phyloP scores from a whole-genome alignment of 2,113 vertebrate genomes.

The Gymnorhina tibicen region DNA sequence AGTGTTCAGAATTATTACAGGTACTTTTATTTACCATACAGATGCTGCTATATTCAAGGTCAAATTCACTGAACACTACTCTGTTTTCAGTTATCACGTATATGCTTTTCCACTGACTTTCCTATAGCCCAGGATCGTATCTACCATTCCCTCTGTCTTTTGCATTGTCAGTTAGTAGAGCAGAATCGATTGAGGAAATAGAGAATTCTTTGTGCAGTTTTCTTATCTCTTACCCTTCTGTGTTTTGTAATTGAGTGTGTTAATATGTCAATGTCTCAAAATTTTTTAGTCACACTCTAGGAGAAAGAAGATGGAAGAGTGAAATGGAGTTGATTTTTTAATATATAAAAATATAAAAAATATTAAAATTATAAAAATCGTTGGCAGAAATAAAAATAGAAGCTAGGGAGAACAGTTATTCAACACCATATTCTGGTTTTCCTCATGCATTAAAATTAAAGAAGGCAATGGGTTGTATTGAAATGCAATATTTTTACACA shows the following conservation, averaged over 20 bases:
- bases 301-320: background rate
- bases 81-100: background rate
- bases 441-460: background rate
- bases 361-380: background rate
- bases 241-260: background rate
- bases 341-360: background rate
- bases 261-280: background rate
- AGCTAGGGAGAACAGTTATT: background rate
- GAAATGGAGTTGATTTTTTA: background rate
- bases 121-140: background rate
- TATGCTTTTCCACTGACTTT: background rate
- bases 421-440: background rate
- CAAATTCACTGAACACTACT: background rate
- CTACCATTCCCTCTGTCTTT: background rate
- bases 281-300: background rate
- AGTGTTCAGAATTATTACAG: conserved; percentile 94
- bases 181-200: background rate
- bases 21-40: conserved; percentile 64
- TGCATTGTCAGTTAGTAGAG: background rate
- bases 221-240: background rate
- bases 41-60: background rate
- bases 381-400: background rate
- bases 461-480: background rate
- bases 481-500: background rate
- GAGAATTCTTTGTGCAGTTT: background rate